Conservation (phyloP, 2,797 vertebrate genomes). For the Petrocephalus sullivani region DNA sequence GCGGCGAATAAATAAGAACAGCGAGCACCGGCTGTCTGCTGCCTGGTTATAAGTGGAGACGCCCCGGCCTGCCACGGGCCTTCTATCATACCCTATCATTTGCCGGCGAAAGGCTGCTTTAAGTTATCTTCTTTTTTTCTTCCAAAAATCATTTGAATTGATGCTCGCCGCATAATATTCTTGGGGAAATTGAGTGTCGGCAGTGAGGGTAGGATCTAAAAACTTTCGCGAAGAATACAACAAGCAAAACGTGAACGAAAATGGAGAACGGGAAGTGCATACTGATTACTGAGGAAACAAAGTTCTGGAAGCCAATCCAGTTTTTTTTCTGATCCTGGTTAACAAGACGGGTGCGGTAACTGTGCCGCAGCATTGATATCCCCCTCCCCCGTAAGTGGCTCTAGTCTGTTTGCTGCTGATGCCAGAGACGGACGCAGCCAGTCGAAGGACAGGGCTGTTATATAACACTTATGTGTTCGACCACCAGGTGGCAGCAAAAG, state of each 20-base stretch:
- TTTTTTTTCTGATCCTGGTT: neutral
- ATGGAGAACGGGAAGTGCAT: no score
- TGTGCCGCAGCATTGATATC: neutral
- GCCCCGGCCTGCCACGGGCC: conserved; percentile 6
- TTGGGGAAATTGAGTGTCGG: neutral
- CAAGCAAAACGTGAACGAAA: neutral
- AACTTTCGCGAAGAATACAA: neutral
- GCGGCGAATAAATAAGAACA: neutral
- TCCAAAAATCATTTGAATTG: conserved; percentile 29
- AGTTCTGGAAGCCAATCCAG: neutral
- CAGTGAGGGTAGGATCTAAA: neutral
- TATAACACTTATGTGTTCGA: neutral
- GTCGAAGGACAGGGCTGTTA: neutral
- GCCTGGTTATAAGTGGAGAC: neutral
- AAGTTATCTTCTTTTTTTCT: conserved; percentile 3
- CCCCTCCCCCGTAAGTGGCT: neutral
- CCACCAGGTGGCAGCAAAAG: conserved; percentile 14
- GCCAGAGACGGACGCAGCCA: neutral
- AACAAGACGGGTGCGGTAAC: neutral
- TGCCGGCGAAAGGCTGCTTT: conserved; percentile 31
- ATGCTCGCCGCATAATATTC: conserved; percentile 24
- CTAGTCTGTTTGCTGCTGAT: neutral
- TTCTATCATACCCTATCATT: conserved; percentile 24
- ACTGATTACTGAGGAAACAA: neutral
- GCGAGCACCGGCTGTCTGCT: neutral